Evolutionary conservation across 64 coral and sea anemone genomes (phyloP).

Genomic region (Catalaphyllia jardinei): DNA sequence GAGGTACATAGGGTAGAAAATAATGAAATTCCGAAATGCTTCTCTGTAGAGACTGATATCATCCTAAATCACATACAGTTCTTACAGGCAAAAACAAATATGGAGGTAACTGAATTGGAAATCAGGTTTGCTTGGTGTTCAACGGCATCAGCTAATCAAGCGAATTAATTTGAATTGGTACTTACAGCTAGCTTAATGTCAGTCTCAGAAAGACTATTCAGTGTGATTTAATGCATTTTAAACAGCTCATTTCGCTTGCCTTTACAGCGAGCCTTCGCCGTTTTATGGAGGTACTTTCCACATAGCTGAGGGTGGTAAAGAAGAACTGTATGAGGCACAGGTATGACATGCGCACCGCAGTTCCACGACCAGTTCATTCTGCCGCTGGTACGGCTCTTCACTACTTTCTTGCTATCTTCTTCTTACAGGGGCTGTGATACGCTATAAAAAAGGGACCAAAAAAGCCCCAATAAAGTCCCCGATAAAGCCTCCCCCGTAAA

Average conservation of each 20-base stretch:
- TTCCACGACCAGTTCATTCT: constrained; percentile 17
- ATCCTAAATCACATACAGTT: too few species aligned
- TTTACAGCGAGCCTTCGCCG: constrained; percentile 1
- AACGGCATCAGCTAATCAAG: too few species aligned
- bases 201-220: not conserved
- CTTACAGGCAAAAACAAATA: too few species aligned
- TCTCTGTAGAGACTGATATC: too few species aligned
- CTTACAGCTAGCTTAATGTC: not conserved
- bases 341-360: constrained; percentile 5
- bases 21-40: too few species aligned
- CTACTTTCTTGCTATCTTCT: not conserved
- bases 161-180: too few species aligned
- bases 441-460: too few species aligned
- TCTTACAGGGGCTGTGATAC: not conserved
- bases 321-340: constrained; percentile 44
- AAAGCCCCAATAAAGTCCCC: not conserved
- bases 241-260: too few species aligned
- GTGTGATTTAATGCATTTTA: too few species aligned
- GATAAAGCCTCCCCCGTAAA: not conserved
- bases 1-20: too few species aligned
- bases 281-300: constrained; percentile 38
- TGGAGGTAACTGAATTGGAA: too few species aligned
- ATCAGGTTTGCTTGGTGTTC: too few species aligned
- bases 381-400: constrained; percentile 13
- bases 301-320: not conserved